Conservation (phyloP, 2,888 invertebrate species). For the Octodonta nipae region DNA sequence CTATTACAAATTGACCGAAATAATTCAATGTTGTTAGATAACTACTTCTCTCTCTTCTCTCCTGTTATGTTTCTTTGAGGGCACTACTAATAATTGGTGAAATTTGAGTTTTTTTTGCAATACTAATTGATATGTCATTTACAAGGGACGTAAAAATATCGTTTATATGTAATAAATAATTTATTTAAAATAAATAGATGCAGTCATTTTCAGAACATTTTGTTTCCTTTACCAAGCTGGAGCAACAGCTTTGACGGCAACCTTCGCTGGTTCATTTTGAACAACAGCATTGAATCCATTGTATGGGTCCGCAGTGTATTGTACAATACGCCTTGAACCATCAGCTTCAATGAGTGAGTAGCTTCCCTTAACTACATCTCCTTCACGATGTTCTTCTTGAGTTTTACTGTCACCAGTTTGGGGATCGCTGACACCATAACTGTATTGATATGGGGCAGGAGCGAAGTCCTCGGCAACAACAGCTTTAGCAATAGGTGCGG, state of each 20-base stretch:
- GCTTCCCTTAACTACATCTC: conserved; percentile 38
- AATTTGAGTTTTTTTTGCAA: no score
- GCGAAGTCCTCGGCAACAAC: conserved; percentile 14
- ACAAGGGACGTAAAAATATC: no score
- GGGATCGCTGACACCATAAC: conserved; percentile 14
- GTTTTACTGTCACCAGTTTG: conserved; percentile 39
- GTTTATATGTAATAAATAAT: no score
- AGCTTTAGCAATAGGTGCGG: conserved; percentile 14
- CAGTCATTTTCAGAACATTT: no score
- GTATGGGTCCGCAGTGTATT: conserved; percentile 39
- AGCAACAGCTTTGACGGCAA: conserved; percentile 22
- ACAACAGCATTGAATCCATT: conserved; percentile 42
- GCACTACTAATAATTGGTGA: no score
- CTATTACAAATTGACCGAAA: no score
- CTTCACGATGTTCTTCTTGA: conserved; percentile 39
- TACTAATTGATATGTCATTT: no score
- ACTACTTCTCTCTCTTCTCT: no score
- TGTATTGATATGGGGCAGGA: conserved; percentile 11
- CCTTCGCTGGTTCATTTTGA: conserved; percentile 33
- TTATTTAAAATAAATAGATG: no score
- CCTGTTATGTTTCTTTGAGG: no score
- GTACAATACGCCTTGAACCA: conserved; percentile 38
- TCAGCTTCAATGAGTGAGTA: conserved; percentile 40
- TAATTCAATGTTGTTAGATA: no score
- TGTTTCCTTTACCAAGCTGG: no score